These are phyloP conservation scores for Chamaetylas fuelleborni DNA, from an alignment of 2,113 vertebrate genomes.

Conservation along the genomic window DNA sequence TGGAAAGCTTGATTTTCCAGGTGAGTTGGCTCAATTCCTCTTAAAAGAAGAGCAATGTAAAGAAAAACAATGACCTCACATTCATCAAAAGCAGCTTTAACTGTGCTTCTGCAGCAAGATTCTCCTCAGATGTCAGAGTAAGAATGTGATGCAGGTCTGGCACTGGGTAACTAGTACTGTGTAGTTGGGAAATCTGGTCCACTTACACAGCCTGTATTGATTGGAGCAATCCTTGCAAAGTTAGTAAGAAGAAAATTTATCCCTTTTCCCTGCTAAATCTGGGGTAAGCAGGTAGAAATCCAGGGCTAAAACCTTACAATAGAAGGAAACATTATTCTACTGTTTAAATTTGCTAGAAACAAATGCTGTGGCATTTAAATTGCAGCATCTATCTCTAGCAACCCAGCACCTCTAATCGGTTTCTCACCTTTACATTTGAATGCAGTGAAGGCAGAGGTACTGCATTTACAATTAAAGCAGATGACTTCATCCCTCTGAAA, in stretches of 20 bases:
- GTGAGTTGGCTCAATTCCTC: background rate
- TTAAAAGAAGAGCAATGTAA: background rate
- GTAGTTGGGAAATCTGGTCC: background rate
- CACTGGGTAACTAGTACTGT: background rate
- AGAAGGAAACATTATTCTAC: conserved; percentile 70
- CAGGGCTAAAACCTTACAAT: conserved; percentile 43
- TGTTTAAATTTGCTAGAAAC: conserved; percentile 58
- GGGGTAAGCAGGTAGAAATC: background rate
- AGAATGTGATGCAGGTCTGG: background rate
- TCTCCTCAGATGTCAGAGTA: background rate
- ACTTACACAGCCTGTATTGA: background rate
- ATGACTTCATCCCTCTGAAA: conserved; percentile 72
- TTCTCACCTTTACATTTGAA: conserved; percentile 67
- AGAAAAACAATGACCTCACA: background rate
- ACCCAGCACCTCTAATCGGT: conserved; percentile 45
- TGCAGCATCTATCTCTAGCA: conserved; percentile 56
- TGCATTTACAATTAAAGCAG: conserved; percentile 66
- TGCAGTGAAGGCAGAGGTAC: conserved; percentile 39
- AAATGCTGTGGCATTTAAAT: conserved; percentile 66
- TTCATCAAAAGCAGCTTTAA: background rate
- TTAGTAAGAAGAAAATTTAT: background rate
- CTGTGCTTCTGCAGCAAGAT: background rate
- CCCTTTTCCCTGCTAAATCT: conserved; percentile 6
- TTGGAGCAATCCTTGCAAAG: background rate
- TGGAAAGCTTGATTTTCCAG: background rate